Evolutionary conservation across 2,888 invertebrate species (phyloP), one percentile per base, ranked within the genome.

Genomic region (Drosophila bunnanda): DNA sequence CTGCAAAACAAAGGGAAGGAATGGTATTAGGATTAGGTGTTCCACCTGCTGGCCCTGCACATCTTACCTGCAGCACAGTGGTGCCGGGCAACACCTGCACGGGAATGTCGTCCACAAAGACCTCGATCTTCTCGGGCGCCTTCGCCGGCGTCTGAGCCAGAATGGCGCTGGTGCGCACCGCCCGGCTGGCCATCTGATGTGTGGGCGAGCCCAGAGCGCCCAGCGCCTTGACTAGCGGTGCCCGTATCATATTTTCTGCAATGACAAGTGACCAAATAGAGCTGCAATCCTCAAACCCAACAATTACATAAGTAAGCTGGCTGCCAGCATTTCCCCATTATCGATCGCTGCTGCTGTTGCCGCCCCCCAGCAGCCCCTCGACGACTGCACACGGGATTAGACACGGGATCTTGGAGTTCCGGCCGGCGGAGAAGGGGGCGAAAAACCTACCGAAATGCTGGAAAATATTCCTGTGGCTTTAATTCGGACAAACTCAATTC

Each of bases 31-130:
- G 13, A 55, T 55, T 20, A 53, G 20, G 4, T 5, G 13, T 4
- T 41, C 2, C 22, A 34, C 1, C 2, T 5, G n/a, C 4, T 32
- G 6, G 12, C 5, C n/a, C 2, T 38, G n/a, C 1, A 6, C 12
- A 32, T 10, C 48, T 70, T 90, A 97, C 98, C 95, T 98, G 98
- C 72, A 99, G 93, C 28, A 99, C 98, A 48, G 99, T 99, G 34
- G 98, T 98, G 60, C 99, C 99, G 30, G 99, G 99, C 48, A 96
- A 95, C 39, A 99, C 99, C 90, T 96, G 93, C 1, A 99, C 98
- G 76, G 97, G 96, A 92, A 98, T 96, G 92, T 98, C 99, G 94
- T 99, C 98, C 88, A 99, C 96, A 93, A 99, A 99, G 52, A 99
- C 96, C 94, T 99, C 99, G 46, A 99, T 94, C 90, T 96, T 96